phyloP scores from a whole-genome alignment of 2,113 vertebrate genomes.

The Morone chrysops region DNA sequence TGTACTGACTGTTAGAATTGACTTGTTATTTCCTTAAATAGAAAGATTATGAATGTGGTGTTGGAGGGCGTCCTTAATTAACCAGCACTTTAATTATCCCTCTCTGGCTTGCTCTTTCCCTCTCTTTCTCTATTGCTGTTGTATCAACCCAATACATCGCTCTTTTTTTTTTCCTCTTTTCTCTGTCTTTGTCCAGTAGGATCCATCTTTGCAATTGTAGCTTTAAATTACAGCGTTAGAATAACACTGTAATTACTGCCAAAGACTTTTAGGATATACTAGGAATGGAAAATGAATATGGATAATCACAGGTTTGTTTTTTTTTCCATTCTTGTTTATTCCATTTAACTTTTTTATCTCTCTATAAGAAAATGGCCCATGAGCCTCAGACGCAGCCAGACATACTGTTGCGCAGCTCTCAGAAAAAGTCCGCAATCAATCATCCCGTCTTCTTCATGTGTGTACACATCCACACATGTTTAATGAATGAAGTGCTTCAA shows the following conservation, averaged over 20 bases:
- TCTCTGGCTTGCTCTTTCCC: background rate
- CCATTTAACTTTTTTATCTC: background rate
- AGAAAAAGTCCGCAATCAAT: background rate
- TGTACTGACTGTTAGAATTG: background rate
- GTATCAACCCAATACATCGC: background rate
- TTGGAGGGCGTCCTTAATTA: conserved; percentile 35
- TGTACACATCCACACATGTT: background rate
- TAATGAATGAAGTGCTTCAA: conserved; percentile 20
- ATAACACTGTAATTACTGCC: conserved; percentile 52
- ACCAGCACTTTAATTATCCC: conserved; percentile 2
- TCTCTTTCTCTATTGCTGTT: background rate
- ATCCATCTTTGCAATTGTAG: conserved; percentile 43
- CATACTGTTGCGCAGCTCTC: background rate
- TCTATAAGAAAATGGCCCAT: background rate
- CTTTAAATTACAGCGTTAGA: conserved; percentile 23
- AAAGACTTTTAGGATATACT: conserved; percentile 24
- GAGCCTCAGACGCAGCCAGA: background rate
- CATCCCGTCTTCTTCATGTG: background rate
- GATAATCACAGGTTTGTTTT: conserved; percentile 29
- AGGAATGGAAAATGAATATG: conserved; percentile 39
- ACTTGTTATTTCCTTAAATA: conserved; percentile 16
- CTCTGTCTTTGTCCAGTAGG: conserved; percentile 31
- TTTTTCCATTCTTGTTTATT: background rate
- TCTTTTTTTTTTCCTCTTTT: background rate
- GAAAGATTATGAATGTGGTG: conserved; percentile 3